Percentiles rank a stretch among this genome's conserved stretches.
Conservation (phyloP, 2,888 invertebrate species). For the Rotaria magnacalcarata region DNA sequence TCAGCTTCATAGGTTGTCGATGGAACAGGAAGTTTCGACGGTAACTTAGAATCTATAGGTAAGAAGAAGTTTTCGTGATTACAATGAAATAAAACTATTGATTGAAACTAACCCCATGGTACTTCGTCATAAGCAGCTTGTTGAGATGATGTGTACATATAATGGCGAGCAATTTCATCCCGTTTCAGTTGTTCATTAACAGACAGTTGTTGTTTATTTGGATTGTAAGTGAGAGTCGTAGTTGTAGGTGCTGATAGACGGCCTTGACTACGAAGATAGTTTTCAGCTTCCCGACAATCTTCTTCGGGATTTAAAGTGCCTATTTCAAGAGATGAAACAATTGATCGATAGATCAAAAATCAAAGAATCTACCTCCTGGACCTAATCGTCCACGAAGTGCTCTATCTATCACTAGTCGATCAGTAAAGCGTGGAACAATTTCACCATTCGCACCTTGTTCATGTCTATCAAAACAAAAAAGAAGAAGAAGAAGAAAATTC, state of each 20-base stretch:
- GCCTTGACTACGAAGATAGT: not conserved
- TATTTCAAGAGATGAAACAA: not conserved
- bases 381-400: conserved; percentile 38
- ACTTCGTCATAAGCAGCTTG: conserved; percentile 6
- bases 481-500: not conserved
- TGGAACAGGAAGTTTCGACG: conserved; percentile 37
- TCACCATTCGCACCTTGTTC: not conserved
- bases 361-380: not conserved
- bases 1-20: conserved; percentile 39
- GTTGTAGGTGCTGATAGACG: not conserved
- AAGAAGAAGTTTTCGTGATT: not conserved
- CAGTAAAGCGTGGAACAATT: not conserved
- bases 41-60: not conserved
- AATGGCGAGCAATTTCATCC: conserved; percentile 6
- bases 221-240: not conserved
- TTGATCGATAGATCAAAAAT: too few relatives aligned
- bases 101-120: not conserved
- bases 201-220: not conserved
- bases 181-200: not conserved
- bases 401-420: not conserved
- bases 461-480: not conserved
- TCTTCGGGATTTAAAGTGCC: not conserved
- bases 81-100: not conserved
- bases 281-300: conserved; percentile 26
- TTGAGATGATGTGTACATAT: conserved; percentile 35